Base-by-base conservation (phyloP, 2,888 invertebrate genomes). In the Piscicola geometra region DNA sequence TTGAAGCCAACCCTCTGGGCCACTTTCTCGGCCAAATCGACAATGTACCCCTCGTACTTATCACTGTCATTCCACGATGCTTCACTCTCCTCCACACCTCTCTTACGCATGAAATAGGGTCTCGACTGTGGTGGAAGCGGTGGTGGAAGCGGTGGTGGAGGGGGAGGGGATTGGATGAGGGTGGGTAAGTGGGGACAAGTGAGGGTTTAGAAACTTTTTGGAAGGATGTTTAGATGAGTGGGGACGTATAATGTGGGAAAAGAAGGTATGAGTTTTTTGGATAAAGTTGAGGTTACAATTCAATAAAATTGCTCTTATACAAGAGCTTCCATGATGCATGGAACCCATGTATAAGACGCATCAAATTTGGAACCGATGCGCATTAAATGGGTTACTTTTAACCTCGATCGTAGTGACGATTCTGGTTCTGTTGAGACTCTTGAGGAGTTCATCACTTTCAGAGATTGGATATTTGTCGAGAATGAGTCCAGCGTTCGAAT, bases 1-100 rank as follows among this genome's bases (percentile, higher is more conserved):
- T n/a, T 56, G 60, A 56, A 56, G 12, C 83, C 82, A 21, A 85
- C 83, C 75, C 82, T 80, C 56, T 80, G 76, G 0, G 85, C 82
- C 30, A 87, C 82, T 68, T 82, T 81, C 68, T 81, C 78, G 12
- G 86, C 83, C 12, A 87, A 79, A 79, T 87, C 86, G n/a, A 85
- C 83, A 79, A 86, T 86, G 81, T 84, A 87, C 12, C 86, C 87
- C 77, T 85, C 83, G 79, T 86, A 86, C 83, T 93, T 93, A 82
- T 94, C 93, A 76, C 93, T 91, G 1, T 94, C 94, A 92, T 94
- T 93, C 2, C 80, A 77, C 1, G 81, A 81, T 47, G 77, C 79
- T 1, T 82, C 82, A 70, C 82, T 80, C 25, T 80, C 80, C 25
- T 68, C 60, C 33, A 77, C 47, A 28, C 72, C 28, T 60, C 81